Evolutionary conservation across 2,888 invertebrate genomes (phyloP).

Genomic region (Lasioglossum marginatum): DNA sequence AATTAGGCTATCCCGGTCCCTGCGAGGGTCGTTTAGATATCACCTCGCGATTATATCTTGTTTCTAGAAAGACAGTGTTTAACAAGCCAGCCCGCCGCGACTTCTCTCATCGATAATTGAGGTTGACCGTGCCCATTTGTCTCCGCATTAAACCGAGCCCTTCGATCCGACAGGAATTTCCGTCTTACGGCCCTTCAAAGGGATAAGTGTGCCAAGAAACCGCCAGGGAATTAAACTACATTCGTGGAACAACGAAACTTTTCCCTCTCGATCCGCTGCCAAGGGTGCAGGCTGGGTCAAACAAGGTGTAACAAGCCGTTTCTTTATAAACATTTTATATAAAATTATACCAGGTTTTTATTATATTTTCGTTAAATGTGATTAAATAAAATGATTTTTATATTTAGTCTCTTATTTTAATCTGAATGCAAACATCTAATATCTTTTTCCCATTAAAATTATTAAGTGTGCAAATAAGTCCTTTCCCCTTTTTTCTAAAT

Average conservation of each 20-base stretch:
- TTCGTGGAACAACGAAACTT: neutral
- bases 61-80: conserved; percentile 64
- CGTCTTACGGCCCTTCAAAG: neutral
- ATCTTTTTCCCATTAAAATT: too few relatives aligned
- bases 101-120: conserved; percentile 70
- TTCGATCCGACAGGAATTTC: neutral
- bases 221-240: neutral
- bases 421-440: neutral
- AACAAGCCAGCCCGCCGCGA: conserved; percentile 49
- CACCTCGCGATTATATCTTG: conserved; percentile 57
- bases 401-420: neutral
- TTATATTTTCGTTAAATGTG: neutral
- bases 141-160: conserved; percentile 53
- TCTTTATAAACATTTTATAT: neutral
- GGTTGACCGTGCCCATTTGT: conserved; percentile 69
- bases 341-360: neutral
- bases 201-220: neutral
- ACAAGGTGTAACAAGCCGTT: neutral
- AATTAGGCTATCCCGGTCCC: conserved; percentile 64
- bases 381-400: too few relatives aligned
- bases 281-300: neutral
- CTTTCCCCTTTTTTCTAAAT: too few relatives aligned
- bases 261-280: neutral
- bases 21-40: conserved; percentile 57
- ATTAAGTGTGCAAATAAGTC: too few relatives aligned